Evolutionary conservation across 64 coral and sea anemone species (phyloP).

Genomic region (Montipora cactus): DNA sequence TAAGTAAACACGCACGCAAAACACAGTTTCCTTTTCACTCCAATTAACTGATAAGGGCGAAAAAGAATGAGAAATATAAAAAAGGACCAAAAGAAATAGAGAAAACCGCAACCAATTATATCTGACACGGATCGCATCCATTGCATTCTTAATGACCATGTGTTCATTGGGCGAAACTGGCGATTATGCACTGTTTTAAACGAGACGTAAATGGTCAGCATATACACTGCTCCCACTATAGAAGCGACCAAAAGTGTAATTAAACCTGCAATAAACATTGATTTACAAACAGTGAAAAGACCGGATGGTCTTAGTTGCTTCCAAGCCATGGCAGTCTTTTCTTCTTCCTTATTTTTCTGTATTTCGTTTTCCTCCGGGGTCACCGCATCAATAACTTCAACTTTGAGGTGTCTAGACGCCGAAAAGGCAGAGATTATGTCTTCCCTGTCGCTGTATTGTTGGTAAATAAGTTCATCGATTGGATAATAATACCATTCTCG

Average conservation of each 20-base stretch:
- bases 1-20: background rate
- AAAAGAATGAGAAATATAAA: background rate
- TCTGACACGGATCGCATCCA: background rate
- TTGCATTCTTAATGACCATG: background rate
- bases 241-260: background rate
- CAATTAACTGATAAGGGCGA: background rate
- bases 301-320: constrained; percentile 1
- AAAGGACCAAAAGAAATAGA: background rate
- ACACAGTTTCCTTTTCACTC: background rate
- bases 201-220: background rate
- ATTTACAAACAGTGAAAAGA: background rate
- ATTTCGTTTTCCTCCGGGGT: background rate
- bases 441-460: constrained; percentile 13
- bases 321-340: background rate
- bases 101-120: background rate
- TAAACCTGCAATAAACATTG: background rate
- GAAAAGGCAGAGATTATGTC: background rate
- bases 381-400: background rate
- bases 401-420: background rate
- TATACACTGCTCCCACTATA: background rate
- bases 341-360: background rate
- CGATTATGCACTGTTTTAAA: background rate
- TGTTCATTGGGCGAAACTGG: background rate
- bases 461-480: constrained; percentile 13
- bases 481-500: background rate